These are phyloP conservation scores for Holothuria glaberrima DNA, from an alignment of 35 echinoderm and acorn worm species.

Conservation along the genomic window DNA sequence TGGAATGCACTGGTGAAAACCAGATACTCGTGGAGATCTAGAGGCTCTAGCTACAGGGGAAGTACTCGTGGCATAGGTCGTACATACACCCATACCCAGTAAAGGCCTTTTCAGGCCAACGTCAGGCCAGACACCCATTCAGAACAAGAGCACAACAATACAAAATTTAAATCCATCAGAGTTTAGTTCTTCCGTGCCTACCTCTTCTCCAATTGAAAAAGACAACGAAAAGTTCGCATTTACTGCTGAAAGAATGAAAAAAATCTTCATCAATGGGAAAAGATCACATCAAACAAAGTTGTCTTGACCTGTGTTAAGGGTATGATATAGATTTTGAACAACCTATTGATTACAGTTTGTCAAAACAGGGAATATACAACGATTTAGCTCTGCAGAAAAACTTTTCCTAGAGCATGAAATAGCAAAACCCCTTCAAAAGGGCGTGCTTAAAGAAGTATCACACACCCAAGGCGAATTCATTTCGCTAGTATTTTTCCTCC, in stretches of 20 bases:
- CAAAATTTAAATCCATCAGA: not conserved
- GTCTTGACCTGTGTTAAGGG: too few species aligned
- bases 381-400: not conserved
- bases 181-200: not conserved
- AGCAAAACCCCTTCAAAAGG: not conserved
- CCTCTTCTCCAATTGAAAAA: not conserved
- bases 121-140: not conserved
- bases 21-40: not conserved
- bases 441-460: too few species aligned
- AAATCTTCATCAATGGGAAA: too few species aligned
- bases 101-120: conserved; percentile 15
- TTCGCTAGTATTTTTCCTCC: conserved; percentile 26
- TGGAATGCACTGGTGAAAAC: too few species aligned
- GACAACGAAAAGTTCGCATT: too few species aligned
- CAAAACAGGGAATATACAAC: not conserved
- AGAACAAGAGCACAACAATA: not conserved
- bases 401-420: not conserved
- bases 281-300: too few species aligned
- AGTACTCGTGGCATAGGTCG: not conserved
- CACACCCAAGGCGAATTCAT: not conserved
- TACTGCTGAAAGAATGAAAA: not conserved
- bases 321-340: too few species aligned
- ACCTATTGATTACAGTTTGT: conserved; percentile 16
- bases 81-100: not conserved
- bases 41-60: conserved; percentile 15